phyloP scores from a whole-genome alignment of 2,888 invertebrate genomes.

The Odontocolon sp. region DNA sequence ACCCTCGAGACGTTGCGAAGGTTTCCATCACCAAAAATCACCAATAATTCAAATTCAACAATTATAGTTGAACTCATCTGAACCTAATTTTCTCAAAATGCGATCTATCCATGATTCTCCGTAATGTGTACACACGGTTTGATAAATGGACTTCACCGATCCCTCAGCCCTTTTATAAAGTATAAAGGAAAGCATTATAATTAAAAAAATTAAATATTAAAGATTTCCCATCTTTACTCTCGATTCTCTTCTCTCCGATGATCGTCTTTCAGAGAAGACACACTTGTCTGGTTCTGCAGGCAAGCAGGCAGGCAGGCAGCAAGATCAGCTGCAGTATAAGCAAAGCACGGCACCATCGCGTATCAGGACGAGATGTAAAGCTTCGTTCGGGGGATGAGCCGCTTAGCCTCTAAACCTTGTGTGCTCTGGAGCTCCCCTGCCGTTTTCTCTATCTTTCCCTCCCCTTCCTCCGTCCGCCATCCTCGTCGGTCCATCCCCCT shows the following conservation, averaged over 20 bases:
- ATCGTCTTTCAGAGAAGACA: not conserved
- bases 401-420: slow-evolving; percentile 80
- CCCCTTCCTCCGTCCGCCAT: slow-evolving; percentile 27
- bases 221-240: not conserved
- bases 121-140: too few species aligned
- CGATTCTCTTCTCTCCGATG: not conserved
- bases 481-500: not conserved
- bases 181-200: too few species aligned
- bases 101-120: too few species aligned
- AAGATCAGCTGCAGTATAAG: slow-evolving; percentile 25
- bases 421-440: slow-evolving; percentile 71
- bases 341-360: slow-evolving; percentile 52
- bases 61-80: too few species aligned
- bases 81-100: too few species aligned
- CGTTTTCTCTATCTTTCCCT: slow-evolving; percentile 20
- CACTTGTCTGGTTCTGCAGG: not conserved
- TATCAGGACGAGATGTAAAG: slow-evolving; percentile 77
- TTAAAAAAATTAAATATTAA: too few species aligned
- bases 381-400: slow-evolving; percentile 79
- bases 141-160: too few species aligned
- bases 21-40: too few species aligned
- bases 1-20: too few species aligned
- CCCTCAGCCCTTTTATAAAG: too few species aligned
- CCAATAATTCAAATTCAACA: too few species aligned
- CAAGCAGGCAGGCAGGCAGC: slow-evolving; percentile 20